Percentiles rank a stretch among this genome's conserved stretches.
Evolutionary conservation across 1,140 invertebrate species (phyloP).

Genomic region (Batillaria attramentaria): DNA sequence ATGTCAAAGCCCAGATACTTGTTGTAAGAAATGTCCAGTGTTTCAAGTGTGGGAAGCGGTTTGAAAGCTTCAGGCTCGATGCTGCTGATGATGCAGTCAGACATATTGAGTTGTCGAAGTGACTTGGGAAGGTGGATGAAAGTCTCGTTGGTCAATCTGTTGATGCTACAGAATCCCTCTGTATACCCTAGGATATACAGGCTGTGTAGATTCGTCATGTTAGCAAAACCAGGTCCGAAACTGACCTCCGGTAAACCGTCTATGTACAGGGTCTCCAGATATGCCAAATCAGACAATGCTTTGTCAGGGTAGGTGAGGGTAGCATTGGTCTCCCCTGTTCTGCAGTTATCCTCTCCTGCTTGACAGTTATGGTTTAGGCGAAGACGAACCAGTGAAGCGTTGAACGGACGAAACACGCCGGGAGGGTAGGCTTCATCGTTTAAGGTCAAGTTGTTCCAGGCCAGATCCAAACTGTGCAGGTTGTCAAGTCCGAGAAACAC

Average conservation of each 20-base stretch:
- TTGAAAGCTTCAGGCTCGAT: constrained; percentile 28
- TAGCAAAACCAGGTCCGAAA: constrained; percentile 13
- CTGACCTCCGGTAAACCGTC: background rate
- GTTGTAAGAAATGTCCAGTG: constrained; percentile 37
- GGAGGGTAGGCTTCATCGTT: constrained; percentile 9
- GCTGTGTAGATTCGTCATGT: background rate
- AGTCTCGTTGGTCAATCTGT: background rate
- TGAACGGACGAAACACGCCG: background rate
- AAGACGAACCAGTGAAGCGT: background rate
- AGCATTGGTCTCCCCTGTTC: too few species aligned
- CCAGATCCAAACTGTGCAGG: constrained; percentile 9
- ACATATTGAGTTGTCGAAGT: constrained; percentile 36
- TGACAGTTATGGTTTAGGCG: background rate
- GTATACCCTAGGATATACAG: background rate
- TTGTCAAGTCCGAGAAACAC: background rate
- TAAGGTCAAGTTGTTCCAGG: background rate
- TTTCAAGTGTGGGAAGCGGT: constrained; percentile 9
- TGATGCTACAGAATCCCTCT: background rate
- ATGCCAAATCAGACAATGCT: background rate
- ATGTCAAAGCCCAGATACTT: constrained; percentile 21
- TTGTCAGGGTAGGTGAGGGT: constrained; percentile 14
- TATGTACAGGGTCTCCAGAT: background rate
- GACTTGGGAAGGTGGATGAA: background rate
- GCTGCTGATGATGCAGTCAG: constrained; percentile 28
- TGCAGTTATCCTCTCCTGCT: background rate